Evolutionary conservation across 1,140 invertebrate genomes (phyloP).

Genomic region (Elymnias hypermnestra): DNA sequence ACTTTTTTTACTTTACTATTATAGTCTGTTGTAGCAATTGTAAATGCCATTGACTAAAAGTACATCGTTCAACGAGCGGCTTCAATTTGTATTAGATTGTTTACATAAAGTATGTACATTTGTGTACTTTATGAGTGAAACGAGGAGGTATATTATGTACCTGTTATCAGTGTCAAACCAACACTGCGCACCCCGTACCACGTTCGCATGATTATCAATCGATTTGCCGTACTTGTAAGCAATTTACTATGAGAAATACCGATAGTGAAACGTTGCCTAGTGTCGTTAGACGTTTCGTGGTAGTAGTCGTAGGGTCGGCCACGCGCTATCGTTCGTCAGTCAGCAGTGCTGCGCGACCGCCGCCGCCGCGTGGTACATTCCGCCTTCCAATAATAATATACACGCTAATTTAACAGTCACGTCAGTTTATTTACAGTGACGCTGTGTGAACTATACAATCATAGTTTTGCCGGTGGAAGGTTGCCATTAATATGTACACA

Average conservation of each 20-base stretch:
- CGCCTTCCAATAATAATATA: slow-evolving; percentile 28
- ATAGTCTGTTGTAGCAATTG: background rate
- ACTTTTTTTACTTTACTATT: too few species aligned
- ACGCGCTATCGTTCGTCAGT: slow-evolving; percentile 63
- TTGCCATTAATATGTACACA: slow-evolving; percentile 40
- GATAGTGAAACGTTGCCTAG: slow-evolving; percentile 26
- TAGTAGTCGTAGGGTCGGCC: slow-evolving; percentile 57
- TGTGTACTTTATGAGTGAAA: slow-evolving; percentile 25
- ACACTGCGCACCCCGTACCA: slow-evolving; percentile 37
- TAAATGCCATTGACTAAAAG: background rate
- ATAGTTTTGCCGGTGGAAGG: slow-evolving; percentile 40
- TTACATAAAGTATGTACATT: slow-evolving; percentile 26
- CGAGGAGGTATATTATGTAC: slow-evolving; percentile 28
- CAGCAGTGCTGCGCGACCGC: slow-evolving; percentile 60
- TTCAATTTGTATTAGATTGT: slow-evolving; percentile 21
- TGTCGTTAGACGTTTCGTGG: slow-evolving; percentile 40
- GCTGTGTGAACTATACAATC: slow-evolving; percentile 51
- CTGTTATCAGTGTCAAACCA: slow-evolving; percentile 48
- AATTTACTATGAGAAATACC: slow-evolving; percentile 17
- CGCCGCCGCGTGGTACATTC: slow-evolving; percentile 52
- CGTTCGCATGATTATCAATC: slow-evolving; percentile 10
- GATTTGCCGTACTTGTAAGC: slow-evolving; percentile 8
- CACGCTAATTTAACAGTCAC: slow-evolving; percentile 46
- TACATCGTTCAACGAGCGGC: background rate
- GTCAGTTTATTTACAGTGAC: slow-evolving; percentile 54